phyloP scores from a whole-genome alignment of 2,113 vertebrate species.

The Thryonomys swinderianus region DNA sequence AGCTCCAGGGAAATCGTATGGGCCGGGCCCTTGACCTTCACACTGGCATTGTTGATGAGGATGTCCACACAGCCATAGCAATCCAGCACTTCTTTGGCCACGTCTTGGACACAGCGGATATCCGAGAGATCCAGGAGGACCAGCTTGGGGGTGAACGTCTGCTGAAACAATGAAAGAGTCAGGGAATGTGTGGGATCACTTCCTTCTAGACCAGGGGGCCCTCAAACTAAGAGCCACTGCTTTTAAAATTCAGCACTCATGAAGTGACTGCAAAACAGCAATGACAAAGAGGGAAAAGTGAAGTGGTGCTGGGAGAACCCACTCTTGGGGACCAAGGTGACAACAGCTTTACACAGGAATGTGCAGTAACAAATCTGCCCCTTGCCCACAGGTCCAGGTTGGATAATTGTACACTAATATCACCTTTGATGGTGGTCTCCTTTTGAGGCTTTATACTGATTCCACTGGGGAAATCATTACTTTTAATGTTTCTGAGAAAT shows the following conservation, averaged over 20 bases:
- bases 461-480: background rate
- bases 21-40: conserved; percentile 94
- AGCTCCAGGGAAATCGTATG: conserved; percentile 94
- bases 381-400: background rate
- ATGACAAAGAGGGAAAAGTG: background rate
- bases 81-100: conserved; percentile 92
- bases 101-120: conserved; percentile 90
- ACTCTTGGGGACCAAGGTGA: background rate
- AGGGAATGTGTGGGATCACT: background rate
- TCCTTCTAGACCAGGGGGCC: background rate
- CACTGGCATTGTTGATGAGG: conserved; percentile 94
- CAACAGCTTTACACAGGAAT: background rate
- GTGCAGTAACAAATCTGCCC: background rate
- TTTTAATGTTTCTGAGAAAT: background rate
- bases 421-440: background rate
- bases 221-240: background rate
- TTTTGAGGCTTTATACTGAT: background rate
- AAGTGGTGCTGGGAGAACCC: background rate
- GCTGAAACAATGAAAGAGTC: conserved; percentile 61
- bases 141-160: conserved; percentile 97
- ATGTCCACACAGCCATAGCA: conserved; percentile 97
- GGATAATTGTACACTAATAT: background rate
- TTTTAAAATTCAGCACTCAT: background rate
- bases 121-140: conserved; percentile 95
- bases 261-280: background rate